phyloP scores from a whole-genome alignment of 2,888 invertebrate species.

The Scaptodrosophila latifasciaeformis region DNA sequence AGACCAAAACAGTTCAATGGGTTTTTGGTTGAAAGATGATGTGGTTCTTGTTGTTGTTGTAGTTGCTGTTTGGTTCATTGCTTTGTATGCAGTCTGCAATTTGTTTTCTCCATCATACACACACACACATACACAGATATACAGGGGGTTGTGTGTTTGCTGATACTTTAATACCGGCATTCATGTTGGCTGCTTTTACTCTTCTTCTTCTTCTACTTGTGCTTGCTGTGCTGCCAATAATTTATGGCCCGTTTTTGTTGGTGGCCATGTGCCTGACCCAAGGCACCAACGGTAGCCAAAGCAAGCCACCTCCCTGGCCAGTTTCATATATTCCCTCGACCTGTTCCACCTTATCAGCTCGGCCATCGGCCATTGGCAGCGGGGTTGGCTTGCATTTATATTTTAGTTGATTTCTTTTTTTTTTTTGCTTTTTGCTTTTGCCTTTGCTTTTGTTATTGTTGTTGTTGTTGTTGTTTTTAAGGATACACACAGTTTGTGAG shows the following conservation, averaged over 20 bases:
- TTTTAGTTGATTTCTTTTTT: slow-evolving; percentile 5
- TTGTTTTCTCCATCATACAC: slow-evolving; percentile 43
- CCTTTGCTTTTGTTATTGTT: not conserved
- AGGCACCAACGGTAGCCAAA: no score
- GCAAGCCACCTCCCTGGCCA: no score
- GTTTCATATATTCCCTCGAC: not conserved
- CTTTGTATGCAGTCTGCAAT: slow-evolving; percentile 53
- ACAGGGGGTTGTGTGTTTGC: slow-evolving; percentile 18
- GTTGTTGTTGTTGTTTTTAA: slow-evolving; percentile 21
- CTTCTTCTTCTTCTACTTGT: slow-evolving; percentile 21
- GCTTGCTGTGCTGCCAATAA: slow-evolving; percentile 31
- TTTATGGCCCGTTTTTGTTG: slow-evolving; percentile 32
- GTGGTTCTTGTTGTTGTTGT: no score
- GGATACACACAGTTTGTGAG: slow-evolving; percentile 26
- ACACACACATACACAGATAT: no score
- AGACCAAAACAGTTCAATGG: no score
- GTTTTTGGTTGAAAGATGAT: no score
- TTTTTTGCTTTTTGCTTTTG: slow-evolving; percentile 3
- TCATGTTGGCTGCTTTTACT: slow-evolving; percentile 36
- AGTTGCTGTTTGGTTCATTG: no score
- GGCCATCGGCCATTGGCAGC: slow-evolving; percentile 26
- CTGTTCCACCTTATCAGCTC: not conserved
- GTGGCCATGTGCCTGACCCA: slow-evolving; percentile 28
- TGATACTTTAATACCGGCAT: slow-evolving; percentile 61
- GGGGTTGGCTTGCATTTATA: slow-evolving; percentile 1